Conservation (phyloP, 2,797 vertebrate genomes). For the Pangasius sanitwongsei region DNA sequence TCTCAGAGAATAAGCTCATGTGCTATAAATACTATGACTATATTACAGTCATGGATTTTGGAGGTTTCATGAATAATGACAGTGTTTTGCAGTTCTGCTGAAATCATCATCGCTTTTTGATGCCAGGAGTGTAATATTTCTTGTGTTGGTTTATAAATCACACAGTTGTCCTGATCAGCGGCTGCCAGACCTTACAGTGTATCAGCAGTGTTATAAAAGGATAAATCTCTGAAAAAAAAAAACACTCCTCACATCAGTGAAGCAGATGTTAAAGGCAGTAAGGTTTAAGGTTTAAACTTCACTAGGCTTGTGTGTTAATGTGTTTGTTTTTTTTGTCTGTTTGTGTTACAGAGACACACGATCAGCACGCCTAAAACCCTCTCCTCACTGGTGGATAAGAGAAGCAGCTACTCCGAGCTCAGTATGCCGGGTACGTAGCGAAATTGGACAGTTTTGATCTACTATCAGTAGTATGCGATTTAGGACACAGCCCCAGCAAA, state of each 20-base stretch:
- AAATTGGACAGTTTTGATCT: background rate
- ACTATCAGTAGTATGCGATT: background rate
- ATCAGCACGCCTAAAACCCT: constrained; percentile 79
- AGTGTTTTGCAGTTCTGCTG: background rate
- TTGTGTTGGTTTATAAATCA: constrained; percentile 10
- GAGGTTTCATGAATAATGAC: background rate
- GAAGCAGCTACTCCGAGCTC: constrained; percentile 81
- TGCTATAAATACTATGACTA: background rate
- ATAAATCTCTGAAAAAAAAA: background rate
- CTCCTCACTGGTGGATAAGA: constrained; percentile 80
- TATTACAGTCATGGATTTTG: background rate
- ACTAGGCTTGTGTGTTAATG: background rate
- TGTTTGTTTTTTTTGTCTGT: background rate
- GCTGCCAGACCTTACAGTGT: background rate
- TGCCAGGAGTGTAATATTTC: background rate
- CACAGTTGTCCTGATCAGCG: background rate
- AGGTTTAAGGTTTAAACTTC: background rate
- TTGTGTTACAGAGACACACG: constrained; percentile 81
- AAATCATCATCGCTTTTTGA: background rate
- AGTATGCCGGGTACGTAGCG: constrained; percentile 78
- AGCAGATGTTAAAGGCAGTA: background rate
- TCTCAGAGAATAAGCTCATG: background rate
- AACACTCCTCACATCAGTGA: background rate
- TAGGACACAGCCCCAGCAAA: background rate
- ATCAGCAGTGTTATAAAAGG: background rate